Evolutionary conservation across 1,140 invertebrate species (phyloP).

Genomic region (Microvelia longipes): DNA sequence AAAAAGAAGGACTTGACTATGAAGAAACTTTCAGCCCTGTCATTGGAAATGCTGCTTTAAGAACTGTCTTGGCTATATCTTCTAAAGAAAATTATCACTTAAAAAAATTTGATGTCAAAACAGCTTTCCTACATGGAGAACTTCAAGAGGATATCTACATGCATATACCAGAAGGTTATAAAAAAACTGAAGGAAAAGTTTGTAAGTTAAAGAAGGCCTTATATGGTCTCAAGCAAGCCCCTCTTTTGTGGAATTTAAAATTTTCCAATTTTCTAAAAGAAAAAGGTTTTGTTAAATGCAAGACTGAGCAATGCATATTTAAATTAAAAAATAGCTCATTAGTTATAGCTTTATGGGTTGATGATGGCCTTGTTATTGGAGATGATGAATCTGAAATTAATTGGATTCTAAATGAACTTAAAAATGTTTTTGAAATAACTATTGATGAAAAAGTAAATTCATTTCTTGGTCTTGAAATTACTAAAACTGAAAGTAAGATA

Average conservation of each 20-base stretch:
- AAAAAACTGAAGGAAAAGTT: conserved; percentile 21
- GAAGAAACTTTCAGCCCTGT: conserved; percentile 29
- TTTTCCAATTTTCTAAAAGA: not conserved
- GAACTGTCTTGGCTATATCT: conserved; percentile 30
- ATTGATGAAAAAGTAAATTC: not conserved
- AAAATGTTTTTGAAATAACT: not conserved
- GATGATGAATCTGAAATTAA: not conserved
- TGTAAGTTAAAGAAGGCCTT: conserved; percentile 29
- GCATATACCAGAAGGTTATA: not conserved
- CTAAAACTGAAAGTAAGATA: not conserved
- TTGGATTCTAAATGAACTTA: not conserved
- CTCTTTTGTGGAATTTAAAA: conserved; percentile 22
- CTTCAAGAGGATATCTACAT: not conserved
- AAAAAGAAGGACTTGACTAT: conserved; percentile 22
- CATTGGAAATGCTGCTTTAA: conserved; percentile 26
- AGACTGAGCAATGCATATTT: not conserved
- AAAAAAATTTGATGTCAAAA: conserved; percentile 31
- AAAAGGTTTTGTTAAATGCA: not conserved
- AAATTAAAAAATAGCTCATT: not conserved
- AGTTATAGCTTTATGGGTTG: not conserved
- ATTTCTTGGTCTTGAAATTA: not conserved
- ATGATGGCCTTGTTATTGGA: not conserved
- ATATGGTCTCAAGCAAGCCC: conserved; percentile 31
- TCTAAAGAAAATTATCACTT: conserved; percentile 26
- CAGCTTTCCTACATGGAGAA: not conserved